Conservation (phyloP, 2,797 vertebrate species). For the Pseudopleuronectes americanus region DNA sequence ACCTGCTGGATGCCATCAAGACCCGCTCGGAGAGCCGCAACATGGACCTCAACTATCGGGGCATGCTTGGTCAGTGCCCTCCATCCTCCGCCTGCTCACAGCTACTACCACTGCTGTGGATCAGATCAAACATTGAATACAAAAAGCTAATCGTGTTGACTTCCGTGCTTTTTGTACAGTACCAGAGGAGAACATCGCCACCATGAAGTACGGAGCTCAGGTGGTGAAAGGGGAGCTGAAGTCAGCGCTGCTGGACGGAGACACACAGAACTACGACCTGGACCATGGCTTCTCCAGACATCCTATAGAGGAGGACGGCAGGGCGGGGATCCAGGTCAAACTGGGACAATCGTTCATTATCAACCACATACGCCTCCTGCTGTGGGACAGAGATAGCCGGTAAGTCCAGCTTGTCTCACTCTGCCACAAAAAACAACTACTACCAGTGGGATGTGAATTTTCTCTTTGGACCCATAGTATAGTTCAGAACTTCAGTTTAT, state of each 20-base stretch:
- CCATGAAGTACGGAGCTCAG: slow-evolving; percentile 97
- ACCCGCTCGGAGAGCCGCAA: slow-evolving; percentile 95
- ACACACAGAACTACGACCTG: slow-evolving; percentile 98
- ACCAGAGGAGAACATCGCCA: slow-evolving; percentile 97
- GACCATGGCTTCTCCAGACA: slow-evolving; percentile 99
- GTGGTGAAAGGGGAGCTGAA: slow-evolving; percentile 98
- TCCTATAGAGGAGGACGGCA: slow-evolving; percentile 95
- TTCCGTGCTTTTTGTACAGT: slow-evolving; percentile 75
- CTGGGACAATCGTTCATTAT: slow-evolving; percentile 95
- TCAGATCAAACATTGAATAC: not conserved
- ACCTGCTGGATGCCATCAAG: slow-evolving; percentile 98
- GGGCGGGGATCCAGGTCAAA: slow-evolving; percentile 94
- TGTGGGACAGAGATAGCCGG: slow-evolving; percentile 98
- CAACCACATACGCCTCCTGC: slow-evolving; percentile 93
- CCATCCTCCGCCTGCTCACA: not conserved
- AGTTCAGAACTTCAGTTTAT: not conserved
- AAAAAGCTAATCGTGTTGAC: too few relatives aligned
- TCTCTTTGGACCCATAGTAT: not conserved
- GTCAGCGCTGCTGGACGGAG: slow-evolving; percentile 94
- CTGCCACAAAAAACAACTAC: not conserved
- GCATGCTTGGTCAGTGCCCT: slow-evolving; percentile 93
- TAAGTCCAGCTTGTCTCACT: slow-evolving; percentile 54
- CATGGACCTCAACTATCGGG: slow-evolving; percentile 98
- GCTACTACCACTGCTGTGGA: too few relatives aligned
- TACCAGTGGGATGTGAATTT: not conserved